Evolutionary conservation across 2,113 vertebrate species (phyloP).

Genomic region (Chaetops frenatus): DNA sequence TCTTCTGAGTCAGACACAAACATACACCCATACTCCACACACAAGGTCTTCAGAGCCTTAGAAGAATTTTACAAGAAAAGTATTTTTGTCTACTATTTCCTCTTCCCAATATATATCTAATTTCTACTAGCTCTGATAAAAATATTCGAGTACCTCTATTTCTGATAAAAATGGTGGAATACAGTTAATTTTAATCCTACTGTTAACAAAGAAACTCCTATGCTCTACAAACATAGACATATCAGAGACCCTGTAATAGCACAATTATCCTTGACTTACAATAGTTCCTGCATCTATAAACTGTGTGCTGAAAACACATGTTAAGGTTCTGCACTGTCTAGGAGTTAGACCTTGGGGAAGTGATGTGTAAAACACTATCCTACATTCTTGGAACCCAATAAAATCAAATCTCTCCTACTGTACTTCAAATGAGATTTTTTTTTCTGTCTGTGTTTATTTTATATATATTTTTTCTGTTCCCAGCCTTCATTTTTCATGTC

Average conservation of each 20-base stretch:
- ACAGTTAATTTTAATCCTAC: not conserved
- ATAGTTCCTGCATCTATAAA: not conserved
- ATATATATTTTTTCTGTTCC: not conserved
- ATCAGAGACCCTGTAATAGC: not conserved
- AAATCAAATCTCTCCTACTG: not conserved
- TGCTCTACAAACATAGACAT: not conserved
- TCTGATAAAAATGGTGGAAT: not conserved
- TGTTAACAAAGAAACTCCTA: not conserved
- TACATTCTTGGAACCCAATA: not conserved
- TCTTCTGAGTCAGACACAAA: not conserved
- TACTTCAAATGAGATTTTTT: slow-evolving; percentile 1
- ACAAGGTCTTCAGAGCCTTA: not conserved
- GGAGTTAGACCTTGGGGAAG: not conserved
- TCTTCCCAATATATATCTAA: not conserved
- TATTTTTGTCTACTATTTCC: not conserved
- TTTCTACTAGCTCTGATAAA: not conserved
- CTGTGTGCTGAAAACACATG: not conserved
- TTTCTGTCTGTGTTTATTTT: not conserved
- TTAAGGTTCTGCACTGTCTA: not conserved
- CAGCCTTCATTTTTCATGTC: slow-evolving; percentile 34
- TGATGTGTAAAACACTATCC: not conserved
- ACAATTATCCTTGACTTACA: not conserved
- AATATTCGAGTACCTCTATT: not conserved
- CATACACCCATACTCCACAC: not conserved
- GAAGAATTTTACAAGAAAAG: not conserved